phyloP scores from a whole-genome alignment of 1,140 invertebrate genomes.

The Coptotermes formosanus region DNA sequence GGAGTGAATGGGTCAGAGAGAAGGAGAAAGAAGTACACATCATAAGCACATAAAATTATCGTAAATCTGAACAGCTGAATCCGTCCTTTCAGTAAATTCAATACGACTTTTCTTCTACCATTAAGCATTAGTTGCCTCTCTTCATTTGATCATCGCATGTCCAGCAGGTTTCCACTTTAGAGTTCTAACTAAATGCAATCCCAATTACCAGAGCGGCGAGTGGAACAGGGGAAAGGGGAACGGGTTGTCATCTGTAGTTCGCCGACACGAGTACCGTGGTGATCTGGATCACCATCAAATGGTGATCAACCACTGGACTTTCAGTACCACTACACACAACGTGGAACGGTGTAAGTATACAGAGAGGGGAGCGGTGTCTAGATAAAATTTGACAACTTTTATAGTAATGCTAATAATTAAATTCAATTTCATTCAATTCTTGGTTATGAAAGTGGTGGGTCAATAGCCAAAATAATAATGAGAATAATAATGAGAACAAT shows the following conservation, averaged over 20 bases:
- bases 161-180: constrained; percentile 8
- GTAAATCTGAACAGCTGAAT: background rate
- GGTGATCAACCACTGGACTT: background rate
- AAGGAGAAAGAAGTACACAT: constrained; percentile 12
- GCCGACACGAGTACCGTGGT: background rate
- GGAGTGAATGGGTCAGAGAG: constrained; percentile 8
- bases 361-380: too few species aligned
- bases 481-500: too few species aligned
- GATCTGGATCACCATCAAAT: background rate
- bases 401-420: too few species aligned
- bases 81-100: background rate
- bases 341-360: too few species aligned
- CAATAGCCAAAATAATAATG: too few species aligned
- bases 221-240: background rate
- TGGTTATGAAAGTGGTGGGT: too few species aligned
- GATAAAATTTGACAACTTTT: too few species aligned
- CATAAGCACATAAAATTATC: constrained; percentile 19
- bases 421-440: too few species aligned
- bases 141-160: background rate
- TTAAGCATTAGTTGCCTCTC: background rate
- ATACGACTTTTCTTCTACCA: constrained; percentile 5
- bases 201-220: constrained; percentile 7
- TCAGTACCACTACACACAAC: too few species aligned
- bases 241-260: background rate
- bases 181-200: background rate